Base-by-base conservation (phyloP, 1,140 invertebrate species). In the Drosophila micromelanica region DNA sequence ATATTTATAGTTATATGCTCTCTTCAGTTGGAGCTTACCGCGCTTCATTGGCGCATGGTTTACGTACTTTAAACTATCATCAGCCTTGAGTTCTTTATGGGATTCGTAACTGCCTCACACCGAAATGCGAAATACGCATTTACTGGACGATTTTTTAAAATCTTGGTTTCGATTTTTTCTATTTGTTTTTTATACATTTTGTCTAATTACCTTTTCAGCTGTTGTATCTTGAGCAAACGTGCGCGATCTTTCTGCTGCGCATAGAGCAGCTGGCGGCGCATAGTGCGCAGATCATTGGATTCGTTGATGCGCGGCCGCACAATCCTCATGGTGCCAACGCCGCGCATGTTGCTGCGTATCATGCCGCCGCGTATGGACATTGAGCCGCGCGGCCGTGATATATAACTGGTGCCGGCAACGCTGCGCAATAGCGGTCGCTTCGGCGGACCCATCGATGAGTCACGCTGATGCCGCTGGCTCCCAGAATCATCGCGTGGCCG, bases 181-280 rank as follows among this genome's bases (percentile, higher is more conserved):
- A 54, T 46, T 49, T 37, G 27, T n/a, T 43, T 63, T 73, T 9
- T 35, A 35, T 35, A 35, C 6, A 0, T 35, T 38, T 27, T 56
- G 46, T 76, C 67, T 90, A 91, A 72, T 90, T 92, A 92, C 91
- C 91, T 92, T 90, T 91, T 91, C 64, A 92, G 65, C 60, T 91
- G 86, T 73, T 91, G 82, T 71, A 92, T 91, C 73, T 92, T 92
- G 49, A 92, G 75, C 59, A 91, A 62, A 52, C 91, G 82, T 30
- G 82, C 86, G 49, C 90, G 82, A 76, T 92, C 91, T 90, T 90
- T 92, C 54, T 92, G 91, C 67, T 90, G 81, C 12, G 91, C 91
- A 76, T 86, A 91, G 30, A 92, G 67, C 57, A 92, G 73, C 62
- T 92, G 87, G 54, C 78, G 80, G 61, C 91, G 91, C 91, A 92